phyloP scores from a whole-genome alignment of 2,888 invertebrate species.

The Bhutanitis thaidina region DNA sequence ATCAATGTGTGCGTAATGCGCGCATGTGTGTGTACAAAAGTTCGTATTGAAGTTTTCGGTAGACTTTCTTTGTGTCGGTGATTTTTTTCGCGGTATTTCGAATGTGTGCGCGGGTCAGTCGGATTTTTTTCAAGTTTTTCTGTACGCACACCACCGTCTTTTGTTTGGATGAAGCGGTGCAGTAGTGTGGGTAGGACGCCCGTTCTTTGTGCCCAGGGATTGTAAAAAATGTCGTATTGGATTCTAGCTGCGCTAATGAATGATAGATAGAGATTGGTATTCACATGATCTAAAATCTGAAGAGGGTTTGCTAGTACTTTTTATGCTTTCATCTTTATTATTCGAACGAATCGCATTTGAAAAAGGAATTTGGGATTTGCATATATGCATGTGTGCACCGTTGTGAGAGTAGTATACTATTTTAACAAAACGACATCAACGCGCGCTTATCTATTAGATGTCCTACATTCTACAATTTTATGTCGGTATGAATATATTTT shows the following conservation, averaged over 20 bases:
- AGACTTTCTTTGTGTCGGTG: slow-evolving; percentile 78
- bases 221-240: slow-evolving; percentile 80
- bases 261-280: slow-evolving; percentile 70
- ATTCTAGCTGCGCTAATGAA: slow-evolving; percentile 78
- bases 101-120: slow-evolving; percentile 71
- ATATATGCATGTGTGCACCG: slow-evolving; percentile 29
- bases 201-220: slow-evolving; percentile 76
- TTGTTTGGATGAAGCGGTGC: slow-evolving; percentile 50
- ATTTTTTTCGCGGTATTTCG: slow-evolving; percentile 68
- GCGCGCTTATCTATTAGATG: slow-evolving; percentile 23
- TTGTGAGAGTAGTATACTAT: slow-evolving; percentile 24
- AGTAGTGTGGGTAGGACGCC: slow-evolving; percentile 59
- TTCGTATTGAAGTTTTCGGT: slow-evolving; percentile 76
- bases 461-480: slow-evolving; percentile 2
- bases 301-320: slow-evolving; percentile 42
- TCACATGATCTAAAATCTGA: slow-evolving; percentile 55
- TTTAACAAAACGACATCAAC: slow-evolving; percentile 40
- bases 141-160: slow-evolving; percentile 45
- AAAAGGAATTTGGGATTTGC: slow-evolving; percentile 34
- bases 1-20: slow-evolving; percentile 34
- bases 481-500: too few species aligned
- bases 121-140: slow-evolving; percentile 76
- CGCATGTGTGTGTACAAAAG: slow-evolving; percentile 60
- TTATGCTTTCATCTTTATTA: slow-evolving; percentile 25
- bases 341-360: slow-evolving; percentile 27